Conservation (phyloP, 2,113 vertebrate species). For the Antechinus stuartii region DNA sequence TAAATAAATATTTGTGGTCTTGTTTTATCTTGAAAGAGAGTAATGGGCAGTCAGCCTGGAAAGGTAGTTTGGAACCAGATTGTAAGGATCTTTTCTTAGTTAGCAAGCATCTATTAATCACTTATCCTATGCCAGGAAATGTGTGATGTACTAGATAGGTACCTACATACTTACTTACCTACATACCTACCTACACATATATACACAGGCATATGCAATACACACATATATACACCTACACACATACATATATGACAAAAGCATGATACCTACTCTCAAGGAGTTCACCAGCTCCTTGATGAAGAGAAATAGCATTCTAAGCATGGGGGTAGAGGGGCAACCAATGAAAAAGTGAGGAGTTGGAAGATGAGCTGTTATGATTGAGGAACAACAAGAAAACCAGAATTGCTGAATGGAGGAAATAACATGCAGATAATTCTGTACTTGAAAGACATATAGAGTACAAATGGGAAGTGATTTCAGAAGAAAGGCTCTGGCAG, state of each 20-base stretch:
- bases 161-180: not conserved
- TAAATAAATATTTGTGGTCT: too few species aligned
- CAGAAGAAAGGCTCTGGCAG: not conserved
- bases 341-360: not conserved
- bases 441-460: not conserved
- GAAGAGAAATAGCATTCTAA: not conserved
- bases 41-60: too few species aligned
- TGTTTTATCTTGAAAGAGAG: too few species aligned
- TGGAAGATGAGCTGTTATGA: not conserved
- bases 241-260: not conserved
- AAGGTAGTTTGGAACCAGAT: too few species aligned
- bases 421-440: not conserved
- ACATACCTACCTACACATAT: too few species aligned
- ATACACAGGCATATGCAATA: not conserved
- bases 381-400: not conserved
- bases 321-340: not conserved
- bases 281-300: not conserved
- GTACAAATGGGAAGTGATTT: not conserved
- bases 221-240: too few species aligned
- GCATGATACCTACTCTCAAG: not conserved
- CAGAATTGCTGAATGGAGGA: not conserved
- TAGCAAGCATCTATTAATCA: not conserved
- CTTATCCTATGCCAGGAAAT: not conserved
- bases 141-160: not conserved
- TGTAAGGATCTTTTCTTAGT: too few species aligned